Evolutionary conservation across 2,113 vertebrate species (phyloP), one percentile per base, ranked within the genome.

Genomic region (Apodemus sylvaticus): DNA sequence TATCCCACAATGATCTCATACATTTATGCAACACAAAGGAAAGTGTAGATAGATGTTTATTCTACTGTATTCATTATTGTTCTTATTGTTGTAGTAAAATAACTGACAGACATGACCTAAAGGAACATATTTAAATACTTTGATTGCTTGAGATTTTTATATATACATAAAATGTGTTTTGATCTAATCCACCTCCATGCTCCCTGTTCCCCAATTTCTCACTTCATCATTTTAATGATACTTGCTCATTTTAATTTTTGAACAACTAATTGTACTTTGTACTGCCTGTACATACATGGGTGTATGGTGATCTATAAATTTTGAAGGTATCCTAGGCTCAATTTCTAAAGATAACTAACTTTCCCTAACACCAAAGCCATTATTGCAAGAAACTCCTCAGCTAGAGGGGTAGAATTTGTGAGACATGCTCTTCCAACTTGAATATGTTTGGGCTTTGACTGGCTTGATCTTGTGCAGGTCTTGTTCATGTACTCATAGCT

Each of bases 381-480:
- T 39, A 39, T 60, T 60, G n/a, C 3, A 5, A 39, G 39, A 26
- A 39, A 2, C 55, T 39, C 5, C 12, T 82, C 11, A 39, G 79
- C 12, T 60, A 82, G 22, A 48, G 3, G 1, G 31, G 11, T 5
- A 26, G 36, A 14, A 22, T 39, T 39, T 20, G 12, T n/a, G 78
- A 58, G 5, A 58, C 16, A 34, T 11, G 17, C 4, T 51, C 36
- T 39, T n/a, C 17, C 13, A 58, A 10, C 6, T 1, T 3, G 1
- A 39, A 60, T 26, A 12, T 12, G 7, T 24, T 58, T 22, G 22
- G 22, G 31, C 7, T 60, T 82, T 82, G 22, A 3, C 36, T 82
- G 20, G 20, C 11, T 82, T 82, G 53, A 6, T 8, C 20, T 39
- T 39, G 1, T 82, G 2, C 11, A 39, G 10, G 12, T 81, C 19